A percentile compares a stretch with the other conserved stretches of the same genome.
Conservation (phyloP, 2,113 vertebrate genomes). For the Ophthalmolycus amberensis region DNA sequence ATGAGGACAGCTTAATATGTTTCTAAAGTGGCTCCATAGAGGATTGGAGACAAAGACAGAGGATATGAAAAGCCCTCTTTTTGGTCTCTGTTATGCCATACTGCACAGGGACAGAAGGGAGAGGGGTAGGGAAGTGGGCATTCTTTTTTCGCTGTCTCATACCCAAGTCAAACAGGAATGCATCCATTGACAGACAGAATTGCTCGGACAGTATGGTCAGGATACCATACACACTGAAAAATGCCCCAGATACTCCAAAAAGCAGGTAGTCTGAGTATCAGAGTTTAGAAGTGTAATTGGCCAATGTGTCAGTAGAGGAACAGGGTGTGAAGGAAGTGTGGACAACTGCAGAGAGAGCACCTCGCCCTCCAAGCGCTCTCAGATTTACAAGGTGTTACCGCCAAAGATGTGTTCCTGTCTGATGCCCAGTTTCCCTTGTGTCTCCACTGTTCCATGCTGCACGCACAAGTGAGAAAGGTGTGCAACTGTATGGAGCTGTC, state of each 20-base stretch:
- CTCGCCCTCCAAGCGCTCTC: slow-evolving; percentile 29
- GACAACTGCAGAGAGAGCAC: slow-evolving; percentile 47
- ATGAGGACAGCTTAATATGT: slow-evolving; percentile 45
- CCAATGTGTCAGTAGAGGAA: slow-evolving; percentile 61
- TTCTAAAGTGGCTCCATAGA: slow-evolving; percentile 62
- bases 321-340: slow-evolving; percentile 49
- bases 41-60: slow-evolving; percentile 28
- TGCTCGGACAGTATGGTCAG: slow-evolving; percentile 17
- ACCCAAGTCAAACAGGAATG: slow-evolving; percentile 46
- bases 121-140: slow-evolving; percentile 1
- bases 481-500: neutral
- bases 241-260: slow-evolving; percentile 38
- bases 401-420: slow-evolving; percentile 26
- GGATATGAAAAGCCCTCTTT: slow-evolving; percentile 47
- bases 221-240: slow-evolving; percentile 9
- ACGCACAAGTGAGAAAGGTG: slow-evolving; percentile 12
- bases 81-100: slow-evolving; percentile 27
- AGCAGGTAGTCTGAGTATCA: slow-evolving; percentile 45
- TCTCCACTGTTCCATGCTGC: slow-evolving; percentile 9
- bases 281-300: slow-evolving; percentile 74
- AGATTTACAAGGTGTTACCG: slow-evolving; percentile 51
- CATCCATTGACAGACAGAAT: slow-evolving; percentile 40
- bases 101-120: slow-evolving; percentile 3
- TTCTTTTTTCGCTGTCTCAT: slow-evolving; percentile 40
- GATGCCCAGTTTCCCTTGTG: slow-evolving; percentile 33